A percentile compares a stretch with the other conserved stretches of the same genome.
Evolutionary conservation across 1,140 invertebrate species (phyloP).

Genomic region (Charaxes varanes): DNA sequence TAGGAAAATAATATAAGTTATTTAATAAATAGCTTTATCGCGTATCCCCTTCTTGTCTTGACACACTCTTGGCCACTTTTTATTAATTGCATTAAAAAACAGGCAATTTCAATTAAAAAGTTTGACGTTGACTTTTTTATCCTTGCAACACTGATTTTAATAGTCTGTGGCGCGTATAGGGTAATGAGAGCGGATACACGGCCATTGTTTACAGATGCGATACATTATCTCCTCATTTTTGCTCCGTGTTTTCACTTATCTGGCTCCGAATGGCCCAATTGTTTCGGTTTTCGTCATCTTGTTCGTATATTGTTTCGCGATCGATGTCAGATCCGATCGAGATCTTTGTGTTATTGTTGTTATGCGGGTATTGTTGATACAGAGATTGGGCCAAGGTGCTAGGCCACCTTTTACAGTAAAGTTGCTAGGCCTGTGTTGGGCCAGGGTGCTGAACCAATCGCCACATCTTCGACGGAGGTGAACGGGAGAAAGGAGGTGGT

Average conservation of each 20-base stretch:
- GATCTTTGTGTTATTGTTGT: constrained; percentile 12
- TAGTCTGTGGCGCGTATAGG: constrained; percentile 17
- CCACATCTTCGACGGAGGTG: too few species aligned
- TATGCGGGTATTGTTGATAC: constrained; percentile 14
- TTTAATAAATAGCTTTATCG: too few species aligned
- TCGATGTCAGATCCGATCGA: constrained; percentile 27
- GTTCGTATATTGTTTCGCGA: constrained; percentile 43
- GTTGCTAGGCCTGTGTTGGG: too few species aligned
- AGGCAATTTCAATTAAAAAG: background rate
- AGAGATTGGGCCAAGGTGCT: too few species aligned
- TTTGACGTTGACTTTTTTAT: background rate
- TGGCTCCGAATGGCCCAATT: constrained; percentile 51
- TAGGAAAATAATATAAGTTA: too few species aligned
- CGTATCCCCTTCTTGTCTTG: too few species aligned
- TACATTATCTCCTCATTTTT: constrained; percentile 60
- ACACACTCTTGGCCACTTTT: background rate
- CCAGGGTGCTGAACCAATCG: too few species aligned
- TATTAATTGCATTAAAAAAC: background rate
- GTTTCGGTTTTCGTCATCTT: constrained; percentile 63
- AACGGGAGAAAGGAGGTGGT: too few species aligned
- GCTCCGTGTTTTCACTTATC: constrained; percentile 64
- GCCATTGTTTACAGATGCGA: constrained; percentile 68
- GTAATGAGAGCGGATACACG: constrained; percentile 62
- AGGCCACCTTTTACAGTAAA: too few species aligned
- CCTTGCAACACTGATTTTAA: constrained; percentile 3